Conservation (phyloP, 2,113 vertebrate species). For the Promerops cafer region DNA sequence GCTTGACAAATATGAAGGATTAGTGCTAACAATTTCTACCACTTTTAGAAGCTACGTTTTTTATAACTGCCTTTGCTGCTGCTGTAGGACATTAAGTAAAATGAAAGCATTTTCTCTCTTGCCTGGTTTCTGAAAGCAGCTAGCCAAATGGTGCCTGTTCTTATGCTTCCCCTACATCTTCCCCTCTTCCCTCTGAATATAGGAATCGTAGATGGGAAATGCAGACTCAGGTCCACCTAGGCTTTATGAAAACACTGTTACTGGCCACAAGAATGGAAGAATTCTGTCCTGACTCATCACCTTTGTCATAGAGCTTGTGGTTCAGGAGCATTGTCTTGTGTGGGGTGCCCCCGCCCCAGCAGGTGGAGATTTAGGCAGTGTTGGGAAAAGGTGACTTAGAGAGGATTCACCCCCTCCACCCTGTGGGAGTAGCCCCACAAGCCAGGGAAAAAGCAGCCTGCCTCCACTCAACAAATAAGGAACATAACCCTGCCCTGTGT, state of each 20-base stretch:
- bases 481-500: no score
- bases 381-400: no score
- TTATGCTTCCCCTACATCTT: background rate
- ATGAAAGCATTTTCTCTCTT: background rate
- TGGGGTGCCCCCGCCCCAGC: no score
- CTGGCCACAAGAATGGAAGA: background rate
- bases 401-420: no score
- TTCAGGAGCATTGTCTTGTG: background rate
- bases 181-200: background rate
- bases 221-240: background rate
- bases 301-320: fast-evolving
- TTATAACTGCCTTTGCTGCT: background rate
- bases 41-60: background rate
- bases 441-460: no score
- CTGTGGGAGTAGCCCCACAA: no score
- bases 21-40: background rate
- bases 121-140: background rate
- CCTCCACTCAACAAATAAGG: no score
- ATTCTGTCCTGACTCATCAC: background rate
- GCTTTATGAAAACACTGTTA: background rate
- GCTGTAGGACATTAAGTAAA: background rate
- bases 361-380: no score
- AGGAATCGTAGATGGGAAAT: background rate
- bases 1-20: background rate
- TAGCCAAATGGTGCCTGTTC: background rate